Evolutionary conservation across 1,140 invertebrate genomes (phyloP), one percentile per base, ranked within the genome.

Genomic region (Scaptomyza montana): DNA sequence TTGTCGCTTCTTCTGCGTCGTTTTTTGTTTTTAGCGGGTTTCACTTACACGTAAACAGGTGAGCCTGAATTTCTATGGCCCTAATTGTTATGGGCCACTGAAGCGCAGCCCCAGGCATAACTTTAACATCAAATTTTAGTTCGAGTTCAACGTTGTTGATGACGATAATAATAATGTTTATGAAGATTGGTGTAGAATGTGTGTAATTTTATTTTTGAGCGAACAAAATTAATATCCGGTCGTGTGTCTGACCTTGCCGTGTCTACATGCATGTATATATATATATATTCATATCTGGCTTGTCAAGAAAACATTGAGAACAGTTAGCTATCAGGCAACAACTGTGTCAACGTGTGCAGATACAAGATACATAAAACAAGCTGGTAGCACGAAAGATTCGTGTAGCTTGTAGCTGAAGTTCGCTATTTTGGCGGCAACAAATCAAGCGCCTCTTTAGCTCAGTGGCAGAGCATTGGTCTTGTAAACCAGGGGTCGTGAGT

Each of bases 401-500:
- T 33, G 12, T n/a, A 33, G 13, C 3, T 43, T 8, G 45, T 54
- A 5, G 71, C 62, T 70, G 16, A 87, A 87, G 55, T 82, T 86
- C 53, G 50, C 75, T 79, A 63, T 61, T 82, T 61, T 57, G 45
- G 45, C 71, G 75, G 21, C 57, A 50, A 51, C 36, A 41, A 76
- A 61, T 55, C 19, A 70, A 63, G 51, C 19, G 96, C 96, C 96
- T 96, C 95, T 95, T 95, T 96, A 96, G 96, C 96, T 96, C 95
- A 96, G 96, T 95, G 96, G 96, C 94, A 96, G 95, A 96, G 95
- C 96, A 96, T 95, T 96, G 95, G 96, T 96, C 96, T 96, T 95
- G 95, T 96, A 96, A 96, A 96, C 96, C 95, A 96, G 95, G 95
- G 95, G 95, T 96, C 96, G 95, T 95, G 95, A 96, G 95, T 96